Evolutionary conservation across 1,140 invertebrate species (phyloP), one percentile per base, ranked within the genome.

Genomic region (Hermetia illucens): DNA sequence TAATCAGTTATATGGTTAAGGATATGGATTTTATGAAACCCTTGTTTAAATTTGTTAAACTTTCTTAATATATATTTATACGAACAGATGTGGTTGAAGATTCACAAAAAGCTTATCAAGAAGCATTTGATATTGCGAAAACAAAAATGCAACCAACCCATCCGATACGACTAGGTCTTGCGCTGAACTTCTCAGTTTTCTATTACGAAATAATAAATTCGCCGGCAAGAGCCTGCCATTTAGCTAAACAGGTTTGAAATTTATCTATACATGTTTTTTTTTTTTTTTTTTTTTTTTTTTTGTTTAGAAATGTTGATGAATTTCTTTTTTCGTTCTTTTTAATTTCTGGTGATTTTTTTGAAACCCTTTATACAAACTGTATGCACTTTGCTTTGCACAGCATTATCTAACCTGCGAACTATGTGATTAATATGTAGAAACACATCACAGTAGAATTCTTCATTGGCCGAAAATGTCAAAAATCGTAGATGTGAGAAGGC

Each of bases 181-280:
- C 91, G 47, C 79, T 97, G 68, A 96, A 96, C 77, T 96, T 92
- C 76, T 94, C 90, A 50, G 91, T 97, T 64, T 96, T 95, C 74
- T 95, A 93, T 80, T 96, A 96, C 69, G 91, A 97, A 82, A 95
- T 96, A 66, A 85, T 92, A 64, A 93, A 91, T 77, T 88, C 87
- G 58, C 91, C 91, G 55, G 91, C 91, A 64, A 77, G 85, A 65
- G 91, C 90, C 68, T 94, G 90, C 71, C 88, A 94, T 70, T 77
- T 94, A 69, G 90, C 90, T 51, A 94, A 94, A 78, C 84, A 91
- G 84, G 92, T 91, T 82, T 62, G 48, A 58, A 35, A 44, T 51
- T 43, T 34, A 40, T 43, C 31, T 48, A 55, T 27, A 13, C 24
- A 9, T 8, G 24, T 27, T 27, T 27, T 27, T 27, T 27, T 27